Evolutionary conservation across 2,113 vertebrate species (phyloP), one percentile per base, ranked within the genome.

Genomic region (Urocitellus parryii): DNA sequence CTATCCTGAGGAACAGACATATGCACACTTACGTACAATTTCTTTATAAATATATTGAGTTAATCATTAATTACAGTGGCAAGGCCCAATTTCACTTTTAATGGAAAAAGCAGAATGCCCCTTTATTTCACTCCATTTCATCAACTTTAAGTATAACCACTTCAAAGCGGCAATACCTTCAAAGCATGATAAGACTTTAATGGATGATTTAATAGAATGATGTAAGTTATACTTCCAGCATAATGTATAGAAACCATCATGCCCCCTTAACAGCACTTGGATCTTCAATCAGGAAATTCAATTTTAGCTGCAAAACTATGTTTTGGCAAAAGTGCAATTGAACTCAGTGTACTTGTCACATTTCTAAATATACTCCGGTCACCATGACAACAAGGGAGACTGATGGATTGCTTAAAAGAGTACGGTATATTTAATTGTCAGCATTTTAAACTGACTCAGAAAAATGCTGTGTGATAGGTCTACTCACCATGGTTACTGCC

Each of bases 301-400:
- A 98, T 98, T 98, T 98, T 98, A 98, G 98, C 98, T 98, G 97
- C 98, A 98, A 98, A 98, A 98, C 98, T 98, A 98, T 98, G 98
- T 99, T 98, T 98, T 98, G 98, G 98, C 98, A 98, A 98, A 99
- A 98, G 98, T 98, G 99, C 98, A 98, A 98, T 98, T 98, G 98
- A 99, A 98, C 98, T 99, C 98, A 98, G 97, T 99, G 99, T 99
- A 99, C 99, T 99, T 99, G 99, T 99, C 98, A 98, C 98, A 98
- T 99, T 99, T 99, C 99, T 99, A 99, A 99, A 99, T 99, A 99
- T 99, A 99, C 98, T 97, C 98, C 0, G 78, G 98, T 99, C 98
- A 98, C 98, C 99, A 99, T 98, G 99, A 98, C 99, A 98, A 99
- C 99, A 98, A 98, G 96, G 85, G 98, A 99, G 98, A 98, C 98